Percentiles rank a stretch among this genome's conserved stretches.
Evolutionary conservation across 2,113 vertebrate genomes (phyloP).

Genomic region (Condylura cristata): DNA sequence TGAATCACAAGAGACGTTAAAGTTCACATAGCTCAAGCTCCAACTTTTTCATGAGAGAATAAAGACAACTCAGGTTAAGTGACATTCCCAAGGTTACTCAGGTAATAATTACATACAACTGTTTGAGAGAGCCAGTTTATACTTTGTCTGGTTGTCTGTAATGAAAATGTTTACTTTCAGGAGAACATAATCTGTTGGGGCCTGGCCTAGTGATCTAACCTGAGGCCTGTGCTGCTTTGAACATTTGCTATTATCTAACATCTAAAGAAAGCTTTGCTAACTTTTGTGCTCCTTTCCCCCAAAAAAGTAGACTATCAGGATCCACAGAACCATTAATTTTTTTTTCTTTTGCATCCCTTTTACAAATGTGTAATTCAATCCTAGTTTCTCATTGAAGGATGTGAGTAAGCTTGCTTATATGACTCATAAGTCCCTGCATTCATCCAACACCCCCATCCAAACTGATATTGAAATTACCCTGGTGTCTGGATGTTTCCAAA

Average conservation of each 20-base stretch:
- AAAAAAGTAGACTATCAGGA: not conserved
- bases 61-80: not conserved
- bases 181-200: not conserved
- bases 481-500: not conserved
- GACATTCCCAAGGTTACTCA: not conserved
- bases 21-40: not conserved
- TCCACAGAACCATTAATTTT: not conserved
- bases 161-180: slow-evolving; percentile 39
- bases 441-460: not conserved
- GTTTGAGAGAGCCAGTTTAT: not conserved
- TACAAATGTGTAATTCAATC: not conserved
- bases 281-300: not conserved
- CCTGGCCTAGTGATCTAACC: not conserved
- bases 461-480: slow-evolving; percentile 14
- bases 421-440: not conserved
- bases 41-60: slow-evolving; percentile 9
- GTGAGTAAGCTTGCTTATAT: not conserved
- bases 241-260: not conserved
- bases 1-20: slow-evolving; percentile 21
- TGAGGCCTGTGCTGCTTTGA: slow-evolving; percentile 1
- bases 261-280: slow-evolving; percentile 17
- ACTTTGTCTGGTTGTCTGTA: slow-evolving; percentile 8
- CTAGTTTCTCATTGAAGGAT: not conserved
- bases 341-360: slow-evolving; percentile 11
- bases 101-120: slow-evolving; percentile 15